Percentiles rank a stretch among this genome's conserved stretches.
Evolutionary conservation across 2,797 vertebrate genomes (phyloP).

Genomic region (Anomalospiza imberbis): DNA sequence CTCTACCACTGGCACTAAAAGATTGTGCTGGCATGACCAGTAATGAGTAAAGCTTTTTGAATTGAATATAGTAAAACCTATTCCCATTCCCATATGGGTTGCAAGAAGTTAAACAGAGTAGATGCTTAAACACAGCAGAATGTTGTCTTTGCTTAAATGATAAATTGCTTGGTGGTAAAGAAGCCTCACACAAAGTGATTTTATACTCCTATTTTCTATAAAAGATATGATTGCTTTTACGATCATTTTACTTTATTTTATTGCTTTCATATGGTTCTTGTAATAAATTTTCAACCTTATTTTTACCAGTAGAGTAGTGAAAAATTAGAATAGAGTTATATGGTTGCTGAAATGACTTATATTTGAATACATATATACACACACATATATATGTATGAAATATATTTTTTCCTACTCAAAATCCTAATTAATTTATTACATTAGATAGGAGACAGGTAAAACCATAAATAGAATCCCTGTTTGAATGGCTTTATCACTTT

Average conservation of each 20-base stretch:
- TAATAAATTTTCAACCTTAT: slow-evolving; percentile 58
- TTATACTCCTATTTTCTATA: slow-evolving; percentile 66
- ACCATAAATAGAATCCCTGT: not conserved
- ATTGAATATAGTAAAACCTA: slow-evolving; percentile 47
- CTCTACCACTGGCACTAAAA: not conserved
- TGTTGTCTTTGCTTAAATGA: slow-evolving; percentile 64
- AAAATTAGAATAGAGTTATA: slow-evolving; percentile 26
- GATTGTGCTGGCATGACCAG: not conserved
- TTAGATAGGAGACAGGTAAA: not conserved
- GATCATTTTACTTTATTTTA: slow-evolving; percentile 63
- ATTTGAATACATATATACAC: not conserved
- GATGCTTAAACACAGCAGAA: slow-evolving; percentile 43
- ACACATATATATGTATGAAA: not conserved
- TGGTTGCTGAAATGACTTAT: slow-evolving; percentile 27
- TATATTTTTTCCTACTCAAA: not conserved
- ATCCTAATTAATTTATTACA: not conserved
- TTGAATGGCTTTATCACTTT: not conserved
- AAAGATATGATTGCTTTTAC: slow-evolving; percentile 71
- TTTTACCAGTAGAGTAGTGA: slow-evolving; percentile 49
- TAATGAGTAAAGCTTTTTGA: slow-evolving; percentile 44
- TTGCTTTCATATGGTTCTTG: slow-evolving; percentile 52
- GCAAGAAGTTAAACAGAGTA: slow-evolving; percentile 43
- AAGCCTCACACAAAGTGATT: slow-evolving; percentile 55
- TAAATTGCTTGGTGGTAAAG: slow-evolving; percentile 46
- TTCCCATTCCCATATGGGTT: slow-evolving; percentile 17